A percentile compares a stretch with the other conserved stretches of the same genome.
Conservation (phyloP, 1,140 invertebrate genomes). For the Drosophila virilis region DNA sequence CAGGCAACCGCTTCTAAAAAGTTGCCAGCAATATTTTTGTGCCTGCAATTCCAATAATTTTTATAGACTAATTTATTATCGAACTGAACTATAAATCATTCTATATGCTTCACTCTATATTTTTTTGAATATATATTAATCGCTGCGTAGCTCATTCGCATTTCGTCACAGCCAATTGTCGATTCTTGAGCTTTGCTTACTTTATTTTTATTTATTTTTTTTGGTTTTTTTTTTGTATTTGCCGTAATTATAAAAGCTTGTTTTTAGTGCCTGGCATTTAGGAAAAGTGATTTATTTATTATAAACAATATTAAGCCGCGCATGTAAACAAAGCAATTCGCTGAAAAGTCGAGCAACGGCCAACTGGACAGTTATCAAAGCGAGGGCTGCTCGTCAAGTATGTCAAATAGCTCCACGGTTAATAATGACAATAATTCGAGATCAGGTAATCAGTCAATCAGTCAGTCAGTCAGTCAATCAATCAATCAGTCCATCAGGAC, state of each 20-base stretch:
- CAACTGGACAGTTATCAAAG: slow-evolving; percentile 9
- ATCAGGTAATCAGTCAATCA: too few relatives aligned
- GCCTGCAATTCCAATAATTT: slow-evolving; percentile 9
- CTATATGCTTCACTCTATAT: slow-evolving; percentile 18
- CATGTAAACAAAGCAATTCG: slow-evolving; percentile 58
- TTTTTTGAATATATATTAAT: neutral
- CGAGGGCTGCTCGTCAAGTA: slow-evolving; percentile 6
- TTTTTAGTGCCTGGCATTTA: slow-evolving; percentile 47
- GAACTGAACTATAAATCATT: slow-evolving; percentile 39
- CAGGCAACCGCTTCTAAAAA: neutral
- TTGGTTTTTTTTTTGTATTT: slow-evolving; percentile 10
- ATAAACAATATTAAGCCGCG: slow-evolving; percentile 60
- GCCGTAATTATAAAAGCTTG: slow-evolving; percentile 45
- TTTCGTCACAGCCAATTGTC: slow-evolving; percentile 38
- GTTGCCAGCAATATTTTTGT: slow-evolving; percentile 13
- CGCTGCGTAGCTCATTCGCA: slow-evolving; percentile 26
- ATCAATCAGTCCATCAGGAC: too few relatives aligned
- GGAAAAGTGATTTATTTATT: slow-evolving; percentile 73
- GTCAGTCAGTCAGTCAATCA: too few relatives aligned
- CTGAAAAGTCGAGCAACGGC: slow-evolving; percentile 33
- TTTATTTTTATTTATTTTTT: slow-evolving; percentile 5
- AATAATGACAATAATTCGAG: too few relatives aligned
- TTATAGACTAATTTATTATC: slow-evolving; percentile 35
- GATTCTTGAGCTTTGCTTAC: slow-evolving; percentile 11
- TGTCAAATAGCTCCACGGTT: too few relatives aligned